Percentiles rank a stretch among this genome's conserved stretches.
Conservation (phyloP, 2,113 vertebrate species). For the Gallinago media region DNA sequence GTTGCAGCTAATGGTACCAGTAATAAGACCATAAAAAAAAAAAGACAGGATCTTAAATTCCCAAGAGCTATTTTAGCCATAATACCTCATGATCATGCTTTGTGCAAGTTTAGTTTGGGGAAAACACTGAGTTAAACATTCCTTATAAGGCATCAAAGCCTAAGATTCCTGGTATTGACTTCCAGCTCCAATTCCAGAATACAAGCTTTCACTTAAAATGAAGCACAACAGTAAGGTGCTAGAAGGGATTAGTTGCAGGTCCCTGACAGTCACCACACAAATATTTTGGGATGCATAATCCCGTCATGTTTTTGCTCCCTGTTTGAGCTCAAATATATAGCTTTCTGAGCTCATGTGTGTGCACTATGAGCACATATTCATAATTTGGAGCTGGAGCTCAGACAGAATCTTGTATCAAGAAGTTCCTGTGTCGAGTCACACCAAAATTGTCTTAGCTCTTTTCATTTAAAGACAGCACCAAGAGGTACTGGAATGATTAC, state of each 20-base stretch:
- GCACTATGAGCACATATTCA: neutral
- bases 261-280: neutral
- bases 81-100: neutral
- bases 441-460: neutral
- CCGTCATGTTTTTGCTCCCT: neutral
- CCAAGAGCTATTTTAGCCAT: neutral
- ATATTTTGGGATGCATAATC: neutral
- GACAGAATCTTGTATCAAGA: neutral
- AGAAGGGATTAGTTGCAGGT: neutral
- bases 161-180: neutral
- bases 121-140: neutral
- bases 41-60: neutral
- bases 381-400: neutral
- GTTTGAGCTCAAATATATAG: neutral
- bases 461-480: neutral
- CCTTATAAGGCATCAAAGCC: neutral
- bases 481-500: neutral
- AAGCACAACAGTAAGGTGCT: neutral
- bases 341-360: neutral
- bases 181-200: neutral
- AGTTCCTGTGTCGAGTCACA: neutral
- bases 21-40: neutral
- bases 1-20: neutral
- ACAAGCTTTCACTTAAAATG: neutral
- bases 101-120: neutral